These are phyloP conservation scores for Hypanus sabinus DNA, from an alignment of 2,113 vertebrate genomes.

Conservation along the genomic window DNA sequence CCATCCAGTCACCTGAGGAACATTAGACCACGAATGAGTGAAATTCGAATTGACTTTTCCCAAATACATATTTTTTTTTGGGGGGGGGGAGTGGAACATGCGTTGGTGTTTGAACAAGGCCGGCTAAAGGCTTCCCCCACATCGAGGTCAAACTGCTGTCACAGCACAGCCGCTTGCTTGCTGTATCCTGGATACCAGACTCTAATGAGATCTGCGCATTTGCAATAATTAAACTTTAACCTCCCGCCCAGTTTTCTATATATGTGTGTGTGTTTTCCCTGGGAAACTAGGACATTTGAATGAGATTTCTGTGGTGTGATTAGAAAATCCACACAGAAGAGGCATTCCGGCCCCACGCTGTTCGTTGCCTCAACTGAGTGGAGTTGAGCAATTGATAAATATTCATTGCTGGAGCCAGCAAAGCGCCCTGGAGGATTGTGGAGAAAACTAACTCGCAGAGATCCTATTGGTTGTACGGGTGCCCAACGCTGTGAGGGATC, in stretches of 20 bases:
- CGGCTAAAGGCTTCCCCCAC: not conserved
- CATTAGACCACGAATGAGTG: not conserved
- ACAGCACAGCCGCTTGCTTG: not conserved
- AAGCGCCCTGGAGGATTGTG: slow-evolving; percentile 24
- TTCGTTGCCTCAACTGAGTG: too few relatives aligned
- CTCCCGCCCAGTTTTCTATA: not conserved
- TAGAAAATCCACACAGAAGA: not conserved
- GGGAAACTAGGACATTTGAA: not conserved
- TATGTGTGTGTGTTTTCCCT: not conserved
- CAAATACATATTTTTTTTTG: not conserved
- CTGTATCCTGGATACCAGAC: slow-evolving; percentile 2
- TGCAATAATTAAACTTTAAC: not conserved
- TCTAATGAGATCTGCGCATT: not conserved
- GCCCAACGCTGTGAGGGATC: slow-evolving; percentile 6
- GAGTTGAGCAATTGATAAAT: not conserved
- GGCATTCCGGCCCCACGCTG: not conserved
- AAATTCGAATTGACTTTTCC: not conserved
- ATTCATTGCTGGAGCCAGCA: not conserved
- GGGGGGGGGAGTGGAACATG: too few relatives aligned
- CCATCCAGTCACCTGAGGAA: not conserved
- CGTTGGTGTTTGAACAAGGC: not conserved
- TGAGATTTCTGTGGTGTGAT: not conserved
- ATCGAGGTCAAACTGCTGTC: not conserved
- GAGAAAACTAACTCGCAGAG: not conserved
- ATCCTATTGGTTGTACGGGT: not conserved